Evolutionary conservation across 2,113 vertebrate genomes (phyloP), one percentile per base, ranked within the genome.

Genomic region (Malurus melanocephalus): DNA sequence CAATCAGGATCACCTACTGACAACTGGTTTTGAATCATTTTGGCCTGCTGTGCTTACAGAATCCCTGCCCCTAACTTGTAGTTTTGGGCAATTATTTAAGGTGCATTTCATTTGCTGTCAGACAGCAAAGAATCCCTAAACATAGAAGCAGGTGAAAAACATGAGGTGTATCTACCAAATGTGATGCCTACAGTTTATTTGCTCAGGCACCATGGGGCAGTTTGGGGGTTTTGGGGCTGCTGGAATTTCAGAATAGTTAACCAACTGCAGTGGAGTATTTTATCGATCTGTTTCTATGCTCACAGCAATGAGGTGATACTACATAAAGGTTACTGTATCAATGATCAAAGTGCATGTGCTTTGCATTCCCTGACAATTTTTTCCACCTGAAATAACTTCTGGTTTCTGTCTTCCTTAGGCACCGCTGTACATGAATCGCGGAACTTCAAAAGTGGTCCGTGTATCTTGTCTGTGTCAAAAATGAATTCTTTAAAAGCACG

Each of bases 1-100:
- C 78, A 93, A 95, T 93, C 80, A 89, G 73, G 88, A 91, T 90
- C 93, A 46, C 85, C 82, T 82, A 91, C 68, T 59, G 74, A 82
- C 80, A 68, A 74, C 0, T 3, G 4, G 10, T 52, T 94, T 94
- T 84, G 78, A 84, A 82, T 88, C 69, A 92, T 87, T 92, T 82
- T 80, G 85, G 51, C 78, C 78, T 73, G 81, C 90, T 90, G 90
- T 64, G 67, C 84, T 94, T 82, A 48, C 26, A 92, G 83, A 33
- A 52, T 90, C 67, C 40, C 62, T 73, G 60, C 48, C 45, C 82
- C 75, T 89, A 88, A 81, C 55, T 67, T 53, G 53, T 38, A 46
- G 45, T 10, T 91, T 82, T 24, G 68, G 53, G 65, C 79, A 90
- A 92, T 95, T 89, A 89, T 88, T 92, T 78, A 88, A 93, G 67